Evolutionary conservation across 35 echinoderm and acorn worm species (phyloP), one percentile per base, ranked within the genome.

Genomic region (Nesometra sesokonis): DNA sequence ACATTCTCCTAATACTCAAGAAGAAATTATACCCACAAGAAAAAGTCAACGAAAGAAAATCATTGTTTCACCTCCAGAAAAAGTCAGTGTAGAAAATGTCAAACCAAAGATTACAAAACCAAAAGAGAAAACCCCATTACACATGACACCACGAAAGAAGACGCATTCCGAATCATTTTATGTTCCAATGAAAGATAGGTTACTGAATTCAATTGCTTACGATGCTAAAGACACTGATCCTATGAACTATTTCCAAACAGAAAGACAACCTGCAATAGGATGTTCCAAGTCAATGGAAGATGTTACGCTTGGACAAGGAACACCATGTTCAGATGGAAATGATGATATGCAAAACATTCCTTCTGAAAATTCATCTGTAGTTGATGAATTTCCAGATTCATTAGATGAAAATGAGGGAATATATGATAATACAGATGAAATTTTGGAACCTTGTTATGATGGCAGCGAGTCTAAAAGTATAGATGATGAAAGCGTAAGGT

Each of bases 201-300:
- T 67, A 27, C 23, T 11, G 21, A 67, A 67, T 2, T 11, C 52
- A 17, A 1, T 67, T 67, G 9, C 39, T 7, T n/a, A n/a, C n/a
- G n/a, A n/a, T 67, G 9, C 38, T 7, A 43, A 43, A 43, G 38
- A 15, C 5, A 67, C 23, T 19, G 21, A 67, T 27, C 9, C 9
- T 67, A 1, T 1, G 0, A 27, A 67, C 52, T 43, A 15, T 43
- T 19, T 38, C 47, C 78, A 35, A 77, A 67, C 33, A 23, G 87
- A 89, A 67, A 47, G 87, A 82, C 87, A 47, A 35, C 87, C 87
- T 33, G 87, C 87, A 11, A 47, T 89, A n/a, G 87, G 87, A 13
- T 89, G 87, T 57, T 89, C 87, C 7, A 82, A 83, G 40, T 82
- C 87, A 33, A 77, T 77, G 80, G 87, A 89, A 82, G 87, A 89